Evolutionary conservation across 2,797 vertebrate species (phyloP), one percentile per base, ranked within the genome.

Genomic region (Spinibarbus caldwelli): DNA sequence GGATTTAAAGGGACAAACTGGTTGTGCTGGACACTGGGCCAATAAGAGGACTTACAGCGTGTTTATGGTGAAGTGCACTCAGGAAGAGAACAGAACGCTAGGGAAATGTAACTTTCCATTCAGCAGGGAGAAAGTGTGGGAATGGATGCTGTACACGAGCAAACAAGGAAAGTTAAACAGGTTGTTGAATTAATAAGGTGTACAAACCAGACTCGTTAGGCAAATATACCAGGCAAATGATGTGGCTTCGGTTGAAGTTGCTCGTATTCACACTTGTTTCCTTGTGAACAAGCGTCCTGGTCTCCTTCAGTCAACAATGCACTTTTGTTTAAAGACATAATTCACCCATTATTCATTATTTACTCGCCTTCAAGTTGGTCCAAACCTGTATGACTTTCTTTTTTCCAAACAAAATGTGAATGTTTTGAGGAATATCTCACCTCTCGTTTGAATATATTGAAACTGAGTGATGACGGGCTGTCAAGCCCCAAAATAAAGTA

Each of bases 181-280:
- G 5, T 38, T 83, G 43, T 47, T 38, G 52, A 75, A 34, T 57
- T 82, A 38, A 54, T n/a, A 82, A 73, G 15, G 38, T 47, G 5
- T 29, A 66, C 57, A 83, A 29, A 76, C 21, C 14, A 21, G 41
- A 75, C 59, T 76, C 21, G 7, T 49, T 66, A 83, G 17, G 43
- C 38, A 82, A 82, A 82, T 62, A 73, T 17, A 73, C 2, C 45
- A 83, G 29, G 57, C 82, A 82, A 81, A 82, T 57, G 34, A 59
- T 62, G 66, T 83, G 67, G 85, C 57, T 45, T 47, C 38, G 15
- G 75, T 49, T 43, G 31, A 52, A 77, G 59, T 73, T 47, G 47
- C 41, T 70, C 36, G 26, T 59, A 19, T 36, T 45, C 38, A 47
- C 52, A 71, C 3, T 34, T 2, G 26, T 12, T 59, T 62, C 64